These are phyloP conservation scores for Amblyornis subalaris DNA, from an alignment of 2,113 vertebrate species.

Conservation along the genomic window DNA sequence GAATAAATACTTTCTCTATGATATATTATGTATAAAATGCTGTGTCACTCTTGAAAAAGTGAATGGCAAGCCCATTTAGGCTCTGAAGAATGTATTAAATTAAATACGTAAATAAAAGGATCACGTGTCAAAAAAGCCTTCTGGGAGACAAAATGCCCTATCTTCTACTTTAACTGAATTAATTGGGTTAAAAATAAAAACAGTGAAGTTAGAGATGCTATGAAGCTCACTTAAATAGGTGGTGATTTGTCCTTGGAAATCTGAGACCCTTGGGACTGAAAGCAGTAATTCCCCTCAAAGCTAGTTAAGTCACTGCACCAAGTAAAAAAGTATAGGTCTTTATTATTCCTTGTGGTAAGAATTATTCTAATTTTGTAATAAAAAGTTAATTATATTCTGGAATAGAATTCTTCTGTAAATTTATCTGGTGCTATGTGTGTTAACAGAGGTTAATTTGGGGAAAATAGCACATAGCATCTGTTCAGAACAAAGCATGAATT, in stretches of 20 bases:
- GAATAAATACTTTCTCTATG: neutral
- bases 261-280: neutral
- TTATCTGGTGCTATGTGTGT: neutral
- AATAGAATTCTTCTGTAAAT: neutral
- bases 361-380: neutral
- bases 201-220: neutral
- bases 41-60: neutral
- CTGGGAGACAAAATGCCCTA: neutral
- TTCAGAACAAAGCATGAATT: neutral
- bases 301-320: neutral
- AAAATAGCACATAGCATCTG: neutral
- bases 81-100: neutral
- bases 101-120: neutral
- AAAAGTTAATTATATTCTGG: neutral
- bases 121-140: neutral
- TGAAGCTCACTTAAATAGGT: neutral
- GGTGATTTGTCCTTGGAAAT: neutral
- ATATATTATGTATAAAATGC: neutral
- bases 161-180: neutral
- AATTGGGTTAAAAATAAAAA: neutral
- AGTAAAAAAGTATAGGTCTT: neutral
- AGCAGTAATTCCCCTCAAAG: neutral
- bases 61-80: neutral
- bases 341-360: neutral
- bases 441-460: neutral